These are phyloP conservation scores for Numenius phaeopus DNA, from an alignment of 2,797 vertebrate genomes.

Conservation along the genomic window DNA sequence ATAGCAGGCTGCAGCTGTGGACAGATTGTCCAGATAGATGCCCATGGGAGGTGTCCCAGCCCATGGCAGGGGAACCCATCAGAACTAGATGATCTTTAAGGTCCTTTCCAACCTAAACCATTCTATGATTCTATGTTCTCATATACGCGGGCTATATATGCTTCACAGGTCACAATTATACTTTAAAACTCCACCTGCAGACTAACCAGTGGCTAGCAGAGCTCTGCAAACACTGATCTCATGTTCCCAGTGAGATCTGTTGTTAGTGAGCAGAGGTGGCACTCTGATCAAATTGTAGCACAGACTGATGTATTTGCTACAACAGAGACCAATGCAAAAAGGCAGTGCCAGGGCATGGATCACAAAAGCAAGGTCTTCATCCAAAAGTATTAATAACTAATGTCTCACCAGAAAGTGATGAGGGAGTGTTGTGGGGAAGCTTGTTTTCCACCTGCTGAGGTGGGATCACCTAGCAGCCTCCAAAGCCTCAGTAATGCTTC, in stretches of 20 bases:
- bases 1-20: background rate
- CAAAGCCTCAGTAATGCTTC: background rate
- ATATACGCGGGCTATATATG: rapidly evolving
- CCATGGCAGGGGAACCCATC: background rate
- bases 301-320: background rate
- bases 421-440: background rate
- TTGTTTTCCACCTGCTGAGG: background rate
- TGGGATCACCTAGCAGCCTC: background rate
- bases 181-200: background rate
- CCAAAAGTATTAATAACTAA: background rate
- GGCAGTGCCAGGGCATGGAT: rapidly evolving
- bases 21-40: background rate
- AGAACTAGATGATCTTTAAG: background rate
- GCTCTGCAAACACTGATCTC: background rate
- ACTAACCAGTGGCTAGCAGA: background rate
- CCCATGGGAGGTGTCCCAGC: background rate
- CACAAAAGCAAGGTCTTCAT: background rate
- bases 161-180: background rate
- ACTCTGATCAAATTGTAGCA: background rate
- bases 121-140: background rate
- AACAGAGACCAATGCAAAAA: background rate
- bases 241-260: background rate
- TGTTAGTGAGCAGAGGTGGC: background rate
- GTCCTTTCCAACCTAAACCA: background rate
- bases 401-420: background rate